Conservation (phyloP, 1,140 invertebrate genomes). For the Drosophila orosa region DNA sequence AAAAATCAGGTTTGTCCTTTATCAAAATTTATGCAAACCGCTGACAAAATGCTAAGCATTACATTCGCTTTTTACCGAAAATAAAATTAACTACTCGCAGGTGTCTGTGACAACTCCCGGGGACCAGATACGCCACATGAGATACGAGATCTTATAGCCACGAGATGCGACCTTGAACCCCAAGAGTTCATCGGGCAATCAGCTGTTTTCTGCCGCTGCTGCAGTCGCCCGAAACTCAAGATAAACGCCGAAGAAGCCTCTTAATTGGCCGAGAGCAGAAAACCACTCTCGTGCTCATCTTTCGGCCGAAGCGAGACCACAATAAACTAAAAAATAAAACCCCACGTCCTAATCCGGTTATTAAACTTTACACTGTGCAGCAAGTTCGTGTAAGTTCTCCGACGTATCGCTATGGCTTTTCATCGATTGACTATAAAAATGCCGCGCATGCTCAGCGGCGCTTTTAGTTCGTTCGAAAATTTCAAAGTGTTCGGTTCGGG, state of each 20-base stretch:
- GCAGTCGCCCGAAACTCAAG: slow-evolving; percentile 19
- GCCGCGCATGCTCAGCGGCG: slow-evolving; percentile 61
- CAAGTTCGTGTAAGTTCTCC: slow-evolving; percentile 53
- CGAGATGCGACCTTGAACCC: slow-evolving; percentile 45
- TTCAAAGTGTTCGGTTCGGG: slow-evolving; percentile 43
- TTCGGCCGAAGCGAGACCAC: slow-evolving; percentile 11
- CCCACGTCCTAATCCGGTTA: slow-evolving; percentile 73
- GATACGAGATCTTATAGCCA: slow-evolving; percentile 13
- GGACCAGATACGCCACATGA: slow-evolving; percentile 19
- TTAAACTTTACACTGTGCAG: slow-evolving; percentile 72
- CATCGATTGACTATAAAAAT: slow-evolving; percentile 57
- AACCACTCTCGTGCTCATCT: slow-evolving; percentile 30
- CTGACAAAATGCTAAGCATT: slow-evolving; percentile 44
- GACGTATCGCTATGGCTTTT: slow-evolving; percentile 28
- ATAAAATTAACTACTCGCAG: slow-evolving; percentile 11
- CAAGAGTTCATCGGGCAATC: slow-evolving; percentile 48
- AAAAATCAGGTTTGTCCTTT: slow-evolving; percentile 36
- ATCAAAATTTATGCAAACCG: slow-evolving; percentile 49
- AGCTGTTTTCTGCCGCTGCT: slow-evolving; percentile 40
- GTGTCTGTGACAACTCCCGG: slow-evolving; percentile 34
- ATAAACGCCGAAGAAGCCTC: slow-evolving; percentile 13
- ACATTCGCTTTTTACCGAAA: slow-evolving; percentile 40
- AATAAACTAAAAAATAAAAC: slow-evolving; percentile 33
- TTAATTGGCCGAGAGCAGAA: slow-evolving; percentile 34
- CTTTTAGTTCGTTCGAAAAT: slow-evolving; percentile 71